Conservation (phyloP, 2,113 vertebrate species). For the Glaucomys volans region DNA sequence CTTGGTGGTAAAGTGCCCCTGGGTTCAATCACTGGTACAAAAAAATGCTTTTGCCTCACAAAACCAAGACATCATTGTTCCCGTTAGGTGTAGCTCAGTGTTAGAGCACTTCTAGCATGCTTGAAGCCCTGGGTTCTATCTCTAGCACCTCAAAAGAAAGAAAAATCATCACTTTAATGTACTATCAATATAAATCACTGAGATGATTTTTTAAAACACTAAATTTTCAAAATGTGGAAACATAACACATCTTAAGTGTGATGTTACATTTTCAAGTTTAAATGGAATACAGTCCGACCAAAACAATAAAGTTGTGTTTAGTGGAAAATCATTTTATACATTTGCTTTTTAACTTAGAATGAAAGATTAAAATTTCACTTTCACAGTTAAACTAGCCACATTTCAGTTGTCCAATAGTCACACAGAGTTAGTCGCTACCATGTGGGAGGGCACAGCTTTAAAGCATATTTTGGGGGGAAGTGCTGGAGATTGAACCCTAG, state of each 20-base stretch:
- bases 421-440: not conserved
- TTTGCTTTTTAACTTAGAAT: conserved; percentile 29
- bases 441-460: not conserved
- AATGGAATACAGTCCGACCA: not conserved
- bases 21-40: no score
- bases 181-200: not conserved
- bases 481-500: not conserved
- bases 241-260: not conserved
- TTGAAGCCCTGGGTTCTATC: not conserved
- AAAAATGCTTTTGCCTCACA: not conserved
- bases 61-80: not conserved
- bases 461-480: not conserved
- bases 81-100: not conserved
- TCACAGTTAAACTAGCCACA: not conserved
- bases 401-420: no score
- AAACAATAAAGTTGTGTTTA: conserved; percentile 26
- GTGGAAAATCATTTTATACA: not conserved
- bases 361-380: conserved; percentile 32
- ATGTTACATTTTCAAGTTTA: conserved; percentile 45
- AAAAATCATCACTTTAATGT: not conserved
- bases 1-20: no score
- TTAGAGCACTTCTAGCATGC: not conserved
- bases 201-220: not conserved
- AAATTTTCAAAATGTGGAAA: not conserved
- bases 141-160: not conserved